Evolutionary conservation across 2,888 invertebrate genomes (phyloP).

Genomic region (Dryobota labecula): DNA sequence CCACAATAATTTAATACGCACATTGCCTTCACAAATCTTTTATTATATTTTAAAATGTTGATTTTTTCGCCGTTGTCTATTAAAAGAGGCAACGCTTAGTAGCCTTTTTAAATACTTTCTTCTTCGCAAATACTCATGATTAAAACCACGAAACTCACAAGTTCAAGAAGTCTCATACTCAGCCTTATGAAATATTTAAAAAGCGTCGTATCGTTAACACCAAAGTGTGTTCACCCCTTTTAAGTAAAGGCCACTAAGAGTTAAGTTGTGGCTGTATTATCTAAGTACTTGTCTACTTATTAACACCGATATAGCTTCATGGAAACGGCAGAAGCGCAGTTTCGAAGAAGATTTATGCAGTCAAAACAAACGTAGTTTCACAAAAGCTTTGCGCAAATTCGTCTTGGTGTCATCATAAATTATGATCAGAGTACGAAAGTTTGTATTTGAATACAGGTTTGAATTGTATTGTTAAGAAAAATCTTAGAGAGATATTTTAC

Average conservation of each 20-base stretch:
- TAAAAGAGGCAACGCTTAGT: too few species aligned
- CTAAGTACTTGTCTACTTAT: constrained; percentile 62
- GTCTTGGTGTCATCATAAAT: background rate
- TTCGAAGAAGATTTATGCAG: background rate
- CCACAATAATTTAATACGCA: too few species aligned
- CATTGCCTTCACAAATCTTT: too few species aligned
- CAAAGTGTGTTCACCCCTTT: constrained; percentile 89
- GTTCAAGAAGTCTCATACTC: constrained; percentile 74
- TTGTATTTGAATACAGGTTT: background rate
- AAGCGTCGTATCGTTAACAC: constrained; percentile 78
- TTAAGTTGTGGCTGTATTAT: constrained; percentile 80
- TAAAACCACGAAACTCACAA: constrained; percentile 55
- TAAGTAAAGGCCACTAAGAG: constrained; percentile 85
- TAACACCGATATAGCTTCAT: constrained; percentile 41
- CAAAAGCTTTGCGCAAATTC: background rate
- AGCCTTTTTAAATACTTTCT: too few species aligned
- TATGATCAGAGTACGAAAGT: background rate
- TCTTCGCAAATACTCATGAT: constrained; percentile 31
- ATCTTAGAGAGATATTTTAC: background rate
- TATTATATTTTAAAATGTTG: too few species aligned
- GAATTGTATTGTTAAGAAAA: background rate
- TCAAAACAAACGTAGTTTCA: background rate
- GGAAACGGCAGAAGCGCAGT: constrained; percentile 22
- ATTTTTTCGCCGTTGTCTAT: too few species aligned
- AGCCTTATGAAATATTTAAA: constrained; percentile 80